phyloP scores from a whole-genome alignment of 2,888 invertebrate genomes.

The Lithosia quadra region DNA sequence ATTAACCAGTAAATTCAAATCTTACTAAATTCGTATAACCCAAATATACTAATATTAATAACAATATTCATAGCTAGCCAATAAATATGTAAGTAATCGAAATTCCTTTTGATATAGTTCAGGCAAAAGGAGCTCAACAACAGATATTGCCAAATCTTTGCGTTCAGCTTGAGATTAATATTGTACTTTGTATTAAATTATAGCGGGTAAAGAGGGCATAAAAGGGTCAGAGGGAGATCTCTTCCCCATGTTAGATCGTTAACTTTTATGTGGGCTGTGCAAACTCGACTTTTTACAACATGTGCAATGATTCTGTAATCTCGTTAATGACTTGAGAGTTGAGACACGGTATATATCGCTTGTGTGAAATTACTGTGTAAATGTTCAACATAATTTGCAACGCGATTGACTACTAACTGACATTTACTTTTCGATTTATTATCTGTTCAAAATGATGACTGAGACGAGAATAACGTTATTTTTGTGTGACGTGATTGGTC shows the following conservation, averaged over 20 bases:
- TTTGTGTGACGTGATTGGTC: background rate
- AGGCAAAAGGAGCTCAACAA: background rate
- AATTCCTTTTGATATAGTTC: constrained; percentile 13
- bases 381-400: background rate
- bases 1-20: background rate
- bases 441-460: background rate
- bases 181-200: constrained; percentile 4
- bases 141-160: constrained; percentile 8
- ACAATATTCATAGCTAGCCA: constrained; percentile 8
- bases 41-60: background rate
- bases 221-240: constrained; percentile 12
- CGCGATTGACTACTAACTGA: background rate
- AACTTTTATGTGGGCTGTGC: constrained; percentile 18
- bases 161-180: background rate
- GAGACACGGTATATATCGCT: background rate
- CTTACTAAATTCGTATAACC: background rate
- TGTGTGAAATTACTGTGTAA: background rate
- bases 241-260: constrained; percentile 14
- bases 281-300: constrained; percentile 22
- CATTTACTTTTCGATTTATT: background rate
- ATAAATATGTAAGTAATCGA: constrained; percentile 8
- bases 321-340: constrained; percentile 19
- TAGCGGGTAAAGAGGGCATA: constrained; percentile 13
- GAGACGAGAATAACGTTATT: too few relatives aligned
- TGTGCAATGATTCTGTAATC: constrained; percentile 23